These are phyloP conservation scores for Pandemis cinnamomeana DNA, from an alignment of 2,888 invertebrate species.

Conservation along the genomic window DNA sequence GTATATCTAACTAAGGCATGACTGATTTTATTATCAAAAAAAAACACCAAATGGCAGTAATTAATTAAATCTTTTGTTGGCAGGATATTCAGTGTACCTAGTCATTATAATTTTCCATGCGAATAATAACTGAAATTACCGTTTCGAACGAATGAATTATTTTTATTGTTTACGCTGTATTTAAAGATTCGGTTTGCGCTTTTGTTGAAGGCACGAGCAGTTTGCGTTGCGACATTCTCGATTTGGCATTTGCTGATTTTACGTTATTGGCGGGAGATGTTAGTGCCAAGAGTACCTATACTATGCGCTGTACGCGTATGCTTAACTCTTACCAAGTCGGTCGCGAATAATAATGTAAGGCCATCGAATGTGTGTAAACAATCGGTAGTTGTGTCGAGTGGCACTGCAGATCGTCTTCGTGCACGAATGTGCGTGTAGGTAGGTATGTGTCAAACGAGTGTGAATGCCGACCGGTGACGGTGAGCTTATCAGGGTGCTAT, in stretches of 20 bases:
- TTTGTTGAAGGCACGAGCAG: slow-evolving; percentile 13
- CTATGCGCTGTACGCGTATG: slow-evolving; percentile 2
- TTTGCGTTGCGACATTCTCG: slow-evolving; percentile 12
- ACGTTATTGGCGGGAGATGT: not conserved
- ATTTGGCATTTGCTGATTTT: not conserved
- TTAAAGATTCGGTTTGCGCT: slow-evolving; percentile 18
- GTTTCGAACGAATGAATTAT: slow-evolving; percentile 10
- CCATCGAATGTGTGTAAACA: slow-evolving; percentile 26
- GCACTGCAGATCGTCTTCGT: slow-evolving; percentile 8
- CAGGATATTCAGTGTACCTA: not conserved
- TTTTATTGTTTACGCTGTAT: slow-evolving; percentile 27
- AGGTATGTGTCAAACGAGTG: slow-evolving; percentile 46
- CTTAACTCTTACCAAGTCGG: slow-evolving; percentile 30
- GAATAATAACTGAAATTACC: slow-evolving; percentile 14
- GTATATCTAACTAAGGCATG: not conserved
- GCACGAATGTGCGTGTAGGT: not conserved
- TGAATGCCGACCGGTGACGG: slow-evolving; percentile 55
- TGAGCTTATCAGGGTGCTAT: slow-evolving; percentile 55
- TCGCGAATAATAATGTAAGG: slow-evolving; percentile 14
- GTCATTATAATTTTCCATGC: slow-evolving; percentile 2
- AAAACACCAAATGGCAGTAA: not conserved
- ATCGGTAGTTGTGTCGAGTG: slow-evolving; percentile 7
- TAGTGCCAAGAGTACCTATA: slow-evolving; percentile 9
- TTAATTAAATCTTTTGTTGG: not conserved
- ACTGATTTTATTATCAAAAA: not conserved